Evolutionary conservation across 2,797 vertebrate species (phyloP), one percentile per base, ranked within the genome.

Genomic region (Tadarida brasiliensis): DNA sequence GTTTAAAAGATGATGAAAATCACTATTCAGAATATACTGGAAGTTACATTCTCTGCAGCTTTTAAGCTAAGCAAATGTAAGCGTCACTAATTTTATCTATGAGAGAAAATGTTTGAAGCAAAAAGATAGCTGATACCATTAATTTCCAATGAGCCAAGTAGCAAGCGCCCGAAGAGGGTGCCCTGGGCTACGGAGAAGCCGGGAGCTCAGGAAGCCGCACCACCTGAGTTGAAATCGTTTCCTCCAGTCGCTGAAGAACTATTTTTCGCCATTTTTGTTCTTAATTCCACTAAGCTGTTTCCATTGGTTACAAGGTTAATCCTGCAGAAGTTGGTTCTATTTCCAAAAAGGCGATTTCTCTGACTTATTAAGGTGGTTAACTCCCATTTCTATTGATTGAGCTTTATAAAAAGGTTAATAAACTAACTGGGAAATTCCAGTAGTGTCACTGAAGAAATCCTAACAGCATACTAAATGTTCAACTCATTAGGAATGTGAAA

Each of bases 171-270:
- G 0, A 3, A 17, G 39, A 22, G 17, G 65, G 65, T 17, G 35
- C 35, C 26, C 1, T 0, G 30, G 12, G 17, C 1, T 0, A 2
- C 9, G 2, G 4, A 2, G 16, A 15, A 7, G 59, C 26, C 3
- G 15, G 6, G 7, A 0, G 5, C 6, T 1, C 0, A 3, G 2
- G 2, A 7, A 71, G 24, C 0, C 3, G 63, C 35, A 2, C 26
- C 4, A 0, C 5, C 0, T 0, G 19, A 3, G 26, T 0, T 2
- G 44, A 24, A 5, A 2, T 7, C 0, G 3, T 10, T 19, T 11
- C 7, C 26, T 15, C 24, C 20, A 8, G 11, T 1, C 67, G 22
- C 35, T 15, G 15, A 26, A 20, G 30, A 19, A 0, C 22, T 35
- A 0, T 2, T 9, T 17, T 12, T 1, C 7, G 22, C 17, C 22